Conservation (phyloP, 2,113 vertebrate species). For the Leptosomus discolor region DNA sequence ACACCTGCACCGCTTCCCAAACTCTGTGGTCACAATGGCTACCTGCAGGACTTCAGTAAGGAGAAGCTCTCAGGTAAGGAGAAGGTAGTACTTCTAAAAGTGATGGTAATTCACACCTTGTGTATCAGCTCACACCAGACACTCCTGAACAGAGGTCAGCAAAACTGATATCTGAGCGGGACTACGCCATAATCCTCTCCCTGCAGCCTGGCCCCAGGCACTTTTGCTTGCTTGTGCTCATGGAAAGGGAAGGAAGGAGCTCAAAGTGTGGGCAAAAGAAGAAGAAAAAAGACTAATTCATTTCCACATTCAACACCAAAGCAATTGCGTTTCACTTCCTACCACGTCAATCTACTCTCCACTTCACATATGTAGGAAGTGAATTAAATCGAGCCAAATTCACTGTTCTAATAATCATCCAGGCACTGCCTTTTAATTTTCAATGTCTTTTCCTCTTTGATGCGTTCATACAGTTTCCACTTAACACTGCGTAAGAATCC, state of each 20-base stretch:
- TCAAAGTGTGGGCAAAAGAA: not conserved
- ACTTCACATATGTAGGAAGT: not conserved
- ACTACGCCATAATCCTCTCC: not conserved
- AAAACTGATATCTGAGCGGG: not conserved
- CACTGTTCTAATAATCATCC: not conserved
- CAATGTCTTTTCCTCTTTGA: constrained; percentile 17
- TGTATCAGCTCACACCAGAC: not conserved
- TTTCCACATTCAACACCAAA: not conserved
- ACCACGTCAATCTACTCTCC: not conserved
- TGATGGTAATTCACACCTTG: not conserved
- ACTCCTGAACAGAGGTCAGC: not conserved
- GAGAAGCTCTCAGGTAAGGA: not conserved
- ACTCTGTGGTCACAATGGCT: not conserved
- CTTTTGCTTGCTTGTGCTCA: not conserved
- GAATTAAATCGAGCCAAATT: not conserved
- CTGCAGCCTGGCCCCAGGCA: not conserved
- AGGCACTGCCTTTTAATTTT: not conserved
- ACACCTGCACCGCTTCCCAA: not conserved
- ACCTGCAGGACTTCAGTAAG: not conserved
- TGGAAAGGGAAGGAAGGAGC: not conserved
- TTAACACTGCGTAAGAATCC: constrained; percentile 1
- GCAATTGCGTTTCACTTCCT: not conserved
- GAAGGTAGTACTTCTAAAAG: not conserved
- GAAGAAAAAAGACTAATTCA: not conserved
- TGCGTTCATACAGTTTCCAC: not conserved